Evolutionary conservation across 2,113 vertebrate species (phyloP).

Genomic region (Alaudala cheleensis): DNA sequence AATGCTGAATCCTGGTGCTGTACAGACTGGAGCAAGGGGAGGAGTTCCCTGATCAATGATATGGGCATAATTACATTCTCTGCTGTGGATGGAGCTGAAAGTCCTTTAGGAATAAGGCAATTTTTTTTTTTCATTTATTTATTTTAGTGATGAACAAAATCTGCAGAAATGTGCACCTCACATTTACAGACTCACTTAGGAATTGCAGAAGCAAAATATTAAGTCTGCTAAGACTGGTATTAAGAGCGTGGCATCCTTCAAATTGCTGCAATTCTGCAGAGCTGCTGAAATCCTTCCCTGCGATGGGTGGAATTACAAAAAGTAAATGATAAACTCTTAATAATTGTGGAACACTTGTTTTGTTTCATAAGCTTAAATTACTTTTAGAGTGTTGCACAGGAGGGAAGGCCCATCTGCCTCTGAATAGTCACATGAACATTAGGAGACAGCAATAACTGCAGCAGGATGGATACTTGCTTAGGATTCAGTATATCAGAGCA

Average conservation of each 20-base stretch:
- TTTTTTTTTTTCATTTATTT: neutral
- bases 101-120: neutral
- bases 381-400: neutral
- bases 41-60: neutral
- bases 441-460: neutral
- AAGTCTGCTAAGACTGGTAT: neutral
- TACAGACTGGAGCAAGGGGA: neutral
- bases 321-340: conserved; percentile 23
- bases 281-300: conserved; percentile 5
- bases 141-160: neutral
- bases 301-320: neutral
- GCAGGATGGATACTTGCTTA: neutral
- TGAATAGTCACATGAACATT: neutral
- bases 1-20: neutral
- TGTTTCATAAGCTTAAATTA: conserved; percentile 49
- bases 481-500: neutral
- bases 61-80: neutral
- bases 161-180: neutral
- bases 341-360: conserved; percentile 18
- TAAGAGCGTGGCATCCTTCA: neutral
- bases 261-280: neutral
- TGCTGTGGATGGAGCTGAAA: conserved; percentile 1
- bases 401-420: conserved; percentile 16
- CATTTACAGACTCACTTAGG: neutral
- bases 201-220: neutral